Evolutionary conservation across 2,888 invertebrate species (phyloP).

Genomic region (Candidula unifasciata): DNA sequence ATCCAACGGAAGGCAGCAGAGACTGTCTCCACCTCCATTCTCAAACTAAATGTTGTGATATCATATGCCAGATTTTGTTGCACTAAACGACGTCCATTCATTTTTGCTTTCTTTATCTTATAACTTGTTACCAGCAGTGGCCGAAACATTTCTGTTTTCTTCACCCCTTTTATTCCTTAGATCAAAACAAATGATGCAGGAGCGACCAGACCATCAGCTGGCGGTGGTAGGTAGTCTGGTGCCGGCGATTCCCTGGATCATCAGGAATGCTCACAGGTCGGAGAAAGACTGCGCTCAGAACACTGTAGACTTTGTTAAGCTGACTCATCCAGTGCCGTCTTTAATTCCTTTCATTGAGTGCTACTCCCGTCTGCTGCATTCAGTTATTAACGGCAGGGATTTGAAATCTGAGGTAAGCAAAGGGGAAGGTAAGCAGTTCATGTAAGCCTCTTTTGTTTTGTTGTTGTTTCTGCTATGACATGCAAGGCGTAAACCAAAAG

Average conservation of each 20-base stretch:
- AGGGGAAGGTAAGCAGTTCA: neutral
- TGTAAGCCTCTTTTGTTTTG: neutral
- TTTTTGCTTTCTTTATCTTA: too few relatives aligned
- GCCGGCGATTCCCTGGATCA: slow-evolving; percentile 71
- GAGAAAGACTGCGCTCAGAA: slow-evolving; percentile 66
- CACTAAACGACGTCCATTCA: too few relatives aligned
- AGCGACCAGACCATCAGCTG: slow-evolving; percentile 64
- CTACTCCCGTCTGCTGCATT: slow-evolving; percentile 68
- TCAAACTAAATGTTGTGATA: too few relatives aligned
- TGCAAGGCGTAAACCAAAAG: too few relatives aligned
- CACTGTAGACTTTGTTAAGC: slow-evolving; percentile 67
- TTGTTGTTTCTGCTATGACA: too few relatives aligned
- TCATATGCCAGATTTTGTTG: too few relatives aligned
- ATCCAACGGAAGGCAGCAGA: too few relatives aligned
- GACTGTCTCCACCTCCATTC: too few relatives aligned
- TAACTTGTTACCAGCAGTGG: too few relatives aligned
- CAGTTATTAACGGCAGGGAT: slow-evolving; percentile 68
- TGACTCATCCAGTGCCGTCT: slow-evolving; percentile 69
- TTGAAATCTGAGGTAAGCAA: slow-evolving; percentile 60
- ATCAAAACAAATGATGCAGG: slow-evolving; percentile 56
- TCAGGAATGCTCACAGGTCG: slow-evolving; percentile 66
- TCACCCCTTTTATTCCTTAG: slow-evolving; percentile 54
- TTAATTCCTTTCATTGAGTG: slow-evolving; percentile 66
- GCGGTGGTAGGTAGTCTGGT: slow-evolving; percentile 67
- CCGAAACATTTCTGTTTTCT: too few relatives aligned